Evolutionary conservation across 2,888 invertebrate species (phyloP).

Genomic region (Heliconius sara): DNA sequence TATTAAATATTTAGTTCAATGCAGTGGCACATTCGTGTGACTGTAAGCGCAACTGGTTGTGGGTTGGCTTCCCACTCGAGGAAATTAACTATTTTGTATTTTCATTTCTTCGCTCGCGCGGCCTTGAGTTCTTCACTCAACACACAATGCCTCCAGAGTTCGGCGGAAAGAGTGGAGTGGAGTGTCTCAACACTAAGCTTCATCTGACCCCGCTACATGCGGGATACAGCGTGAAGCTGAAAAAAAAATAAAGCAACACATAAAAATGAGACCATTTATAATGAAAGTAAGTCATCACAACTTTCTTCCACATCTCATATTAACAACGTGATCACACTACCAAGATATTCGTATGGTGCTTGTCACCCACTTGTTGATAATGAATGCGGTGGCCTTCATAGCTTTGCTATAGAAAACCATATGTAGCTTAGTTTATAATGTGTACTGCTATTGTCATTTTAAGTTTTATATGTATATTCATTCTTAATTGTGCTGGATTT

Average conservation of each 20-base stretch:
- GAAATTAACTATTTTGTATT: too few species aligned
- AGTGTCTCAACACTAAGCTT: too few species aligned
- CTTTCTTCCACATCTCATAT: constrained; percentile 7
- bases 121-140: too few species aligned
- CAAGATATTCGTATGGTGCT: constrained; percentile 11
- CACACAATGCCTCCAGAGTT: too few species aligned
- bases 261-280: neutral
- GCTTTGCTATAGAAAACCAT: neutral
- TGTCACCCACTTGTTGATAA: constrained; percentile 12
- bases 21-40: too few species aligned
- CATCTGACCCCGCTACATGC: too few species aligned
- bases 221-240: too few species aligned
- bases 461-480: too few species aligned
- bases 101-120: too few species aligned
- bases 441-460: neutral
- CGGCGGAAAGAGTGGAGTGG: too few species aligned
- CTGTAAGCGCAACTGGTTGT: too few species aligned
- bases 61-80: too few species aligned
- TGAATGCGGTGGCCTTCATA: constrained; percentile 15
- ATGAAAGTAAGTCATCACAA: neutral
- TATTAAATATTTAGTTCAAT: neutral
- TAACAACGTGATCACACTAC: neutral
- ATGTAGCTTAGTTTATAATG: neutral
- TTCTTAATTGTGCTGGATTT: neutral
- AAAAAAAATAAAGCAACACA: neutral